Conservation (phyloP, 2,113 vertebrate genomes). For the Antechinus stuartii region DNA sequence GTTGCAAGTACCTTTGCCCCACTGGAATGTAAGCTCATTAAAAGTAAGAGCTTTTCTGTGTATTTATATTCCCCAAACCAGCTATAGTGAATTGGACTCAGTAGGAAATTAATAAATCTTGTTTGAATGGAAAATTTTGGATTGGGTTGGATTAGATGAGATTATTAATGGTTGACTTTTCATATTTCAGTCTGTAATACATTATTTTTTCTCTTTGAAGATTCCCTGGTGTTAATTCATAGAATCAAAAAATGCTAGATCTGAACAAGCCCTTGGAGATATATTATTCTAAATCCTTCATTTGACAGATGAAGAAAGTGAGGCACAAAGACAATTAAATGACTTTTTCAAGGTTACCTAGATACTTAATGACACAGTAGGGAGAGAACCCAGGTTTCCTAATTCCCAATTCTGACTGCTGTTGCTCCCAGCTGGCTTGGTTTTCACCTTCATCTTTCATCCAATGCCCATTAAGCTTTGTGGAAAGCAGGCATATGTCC, state of each 20-base stretch:
- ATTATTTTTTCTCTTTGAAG: background rate
- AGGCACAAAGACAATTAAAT: background rate
- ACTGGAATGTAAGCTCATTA: background rate
- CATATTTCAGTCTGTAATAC: background rate
- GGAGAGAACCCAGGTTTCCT: background rate
- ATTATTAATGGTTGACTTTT: background rate
- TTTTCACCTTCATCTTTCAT: background rate
- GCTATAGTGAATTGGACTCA: background rate
- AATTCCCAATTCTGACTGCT: background rate
- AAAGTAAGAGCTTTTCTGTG: background rate
- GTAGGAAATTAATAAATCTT: background rate
- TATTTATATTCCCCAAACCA: background rate
- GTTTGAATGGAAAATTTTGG: background rate
- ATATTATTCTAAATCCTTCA: background rate
- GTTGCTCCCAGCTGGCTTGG: background rate
- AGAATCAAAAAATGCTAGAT: background rate
- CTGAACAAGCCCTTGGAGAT: background rate
- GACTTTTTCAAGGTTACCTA: background rate
- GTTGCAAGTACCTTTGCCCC: background rate
- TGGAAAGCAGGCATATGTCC: background rate
- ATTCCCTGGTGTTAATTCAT: background rate
- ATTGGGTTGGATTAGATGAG: background rate
- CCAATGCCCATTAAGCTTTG: background rate
- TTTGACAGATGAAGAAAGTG: background rate
- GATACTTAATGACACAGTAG: background rate